Evolutionary conservation across 2,113 vertebrate genomes (phyloP).

Genomic region (Centropus unirufus): DNA sequence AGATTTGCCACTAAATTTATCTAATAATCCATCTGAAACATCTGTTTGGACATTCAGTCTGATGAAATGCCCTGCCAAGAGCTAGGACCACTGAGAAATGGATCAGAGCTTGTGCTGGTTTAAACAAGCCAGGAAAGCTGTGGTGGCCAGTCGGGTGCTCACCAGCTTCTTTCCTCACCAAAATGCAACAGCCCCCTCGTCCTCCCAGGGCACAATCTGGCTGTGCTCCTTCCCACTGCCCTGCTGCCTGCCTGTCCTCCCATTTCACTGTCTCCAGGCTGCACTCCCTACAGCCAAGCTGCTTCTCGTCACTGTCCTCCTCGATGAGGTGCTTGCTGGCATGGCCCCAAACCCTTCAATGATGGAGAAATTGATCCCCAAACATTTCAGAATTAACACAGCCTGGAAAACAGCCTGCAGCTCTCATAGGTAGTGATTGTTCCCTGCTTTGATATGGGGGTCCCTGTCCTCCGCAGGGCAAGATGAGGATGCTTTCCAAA

Average conservation of each 20-base stretch:
- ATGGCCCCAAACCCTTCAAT: rapidly evolving
- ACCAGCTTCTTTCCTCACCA: rapidly evolving
- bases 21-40: neutral
- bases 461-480: neutral
- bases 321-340: neutral
- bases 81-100: neutral
- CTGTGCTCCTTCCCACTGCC: neutral
- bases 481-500: neutral
- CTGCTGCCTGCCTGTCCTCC: neutral
- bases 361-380: neutral
- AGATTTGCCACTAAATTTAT: neutral
- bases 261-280: rapidly evolving
- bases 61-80: neutral
- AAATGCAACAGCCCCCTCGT: neutral
- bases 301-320: neutral
- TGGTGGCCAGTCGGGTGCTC: neutral
- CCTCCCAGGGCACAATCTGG: neutral
- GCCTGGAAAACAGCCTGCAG: neutral
- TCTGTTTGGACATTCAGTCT: neutral
- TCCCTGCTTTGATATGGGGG: neutral
- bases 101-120: neutral
- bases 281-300: neutral
- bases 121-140: neutral
- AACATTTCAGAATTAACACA: neutral
- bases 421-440: neutral